A percentile compares a stretch with the other conserved stretches of the same genome.
Evolutionary conservation across 2,797 vertebrate genomes (phyloP).

Genomic region (Ateles fusciceps): DNA sequence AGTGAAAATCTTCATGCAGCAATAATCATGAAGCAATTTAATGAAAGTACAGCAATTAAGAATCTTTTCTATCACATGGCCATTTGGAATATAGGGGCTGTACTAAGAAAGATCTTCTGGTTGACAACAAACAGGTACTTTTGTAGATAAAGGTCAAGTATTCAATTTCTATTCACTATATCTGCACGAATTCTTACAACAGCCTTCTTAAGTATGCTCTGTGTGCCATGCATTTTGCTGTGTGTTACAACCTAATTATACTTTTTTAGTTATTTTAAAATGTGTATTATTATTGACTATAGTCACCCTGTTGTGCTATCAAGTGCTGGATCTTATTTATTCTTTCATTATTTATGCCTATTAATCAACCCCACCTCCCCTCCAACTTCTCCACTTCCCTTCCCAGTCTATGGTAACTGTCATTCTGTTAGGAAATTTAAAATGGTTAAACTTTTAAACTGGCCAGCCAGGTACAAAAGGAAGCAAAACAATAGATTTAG

Average conservation of each 20-base stretch:
- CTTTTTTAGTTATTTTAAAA: no score
- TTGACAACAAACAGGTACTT: not conserved
- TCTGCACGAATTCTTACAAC: not conserved
- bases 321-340: no score
- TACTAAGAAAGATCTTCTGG: not conserved
- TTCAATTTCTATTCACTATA: constrained; percentile 46
- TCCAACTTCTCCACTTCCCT: no score
- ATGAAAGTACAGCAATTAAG: not conserved
- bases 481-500: not conserved
- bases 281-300: no score
- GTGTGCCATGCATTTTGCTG: not conserved
- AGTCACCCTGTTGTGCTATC: no score
- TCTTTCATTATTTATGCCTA: no score
- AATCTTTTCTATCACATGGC: not conserved
- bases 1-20: constrained; percentile 15
- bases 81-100: not conserved
- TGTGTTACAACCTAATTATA: no score
- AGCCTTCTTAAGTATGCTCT: not conserved
- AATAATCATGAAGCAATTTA: not conserved
- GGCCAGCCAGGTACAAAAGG: not conserved
- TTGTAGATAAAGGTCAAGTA: constrained; percentile 42
- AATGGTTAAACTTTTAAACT: constrained; percentile 25
- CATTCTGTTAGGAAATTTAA: constrained; percentile 12
- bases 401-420: no score
- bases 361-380: no score